Evolutionary conservation across 2,888 invertebrate genomes (phyloP).

Genomic region (Thera britannica): DNA sequence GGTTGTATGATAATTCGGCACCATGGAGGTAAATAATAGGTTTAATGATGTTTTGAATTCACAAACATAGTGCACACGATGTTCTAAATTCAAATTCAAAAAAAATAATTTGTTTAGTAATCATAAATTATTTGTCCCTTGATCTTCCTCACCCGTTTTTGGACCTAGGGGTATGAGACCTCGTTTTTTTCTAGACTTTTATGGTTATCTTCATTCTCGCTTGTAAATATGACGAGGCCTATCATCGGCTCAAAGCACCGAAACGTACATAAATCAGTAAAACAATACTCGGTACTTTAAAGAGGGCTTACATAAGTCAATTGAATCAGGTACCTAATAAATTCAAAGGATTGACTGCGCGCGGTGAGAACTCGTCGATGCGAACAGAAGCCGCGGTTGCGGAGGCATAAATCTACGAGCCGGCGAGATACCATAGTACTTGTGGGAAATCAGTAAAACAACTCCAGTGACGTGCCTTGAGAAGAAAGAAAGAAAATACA

Average conservation of each 20-base stretch:
- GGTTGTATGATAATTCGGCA: too few relatives aligned
- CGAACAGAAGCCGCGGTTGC: constrained; percentile 76
- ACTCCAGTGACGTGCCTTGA: not conserved
- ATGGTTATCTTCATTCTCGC: not conserved
- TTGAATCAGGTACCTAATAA: constrained; percentile 69
- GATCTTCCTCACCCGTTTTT: too few relatives aligned
- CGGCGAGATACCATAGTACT: constrained; percentile 34
- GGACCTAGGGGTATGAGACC: too few relatives aligned
- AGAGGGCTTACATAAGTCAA: constrained; percentile 66
- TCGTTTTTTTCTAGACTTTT: not conserved
- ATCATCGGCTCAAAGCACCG: constrained; percentile 26
- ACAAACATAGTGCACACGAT: too few relatives aligned
- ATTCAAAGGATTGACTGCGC: constrained; percentile 75
- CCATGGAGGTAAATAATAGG: too few relatives aligned
- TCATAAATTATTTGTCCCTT: too few relatives aligned
- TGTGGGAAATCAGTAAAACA: constrained; percentile 2
- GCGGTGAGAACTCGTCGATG: constrained; percentile 79
- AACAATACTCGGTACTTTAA: constrained; percentile 69
- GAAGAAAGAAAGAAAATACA: too few relatives aligned
- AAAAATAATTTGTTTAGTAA: too few relatives aligned
- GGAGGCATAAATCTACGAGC: constrained; percentile 77
- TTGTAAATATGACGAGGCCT: constrained; percentile 12
- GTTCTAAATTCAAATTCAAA: too few relatives aligned
- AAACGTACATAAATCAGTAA: constrained; percentile 67
- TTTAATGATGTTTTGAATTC: too few relatives aligned